These are phyloP conservation scores for Papilio elwesi DNA, from an alignment of 2,888 invertebrate genomes.

Conservation along the genomic window DNA sequence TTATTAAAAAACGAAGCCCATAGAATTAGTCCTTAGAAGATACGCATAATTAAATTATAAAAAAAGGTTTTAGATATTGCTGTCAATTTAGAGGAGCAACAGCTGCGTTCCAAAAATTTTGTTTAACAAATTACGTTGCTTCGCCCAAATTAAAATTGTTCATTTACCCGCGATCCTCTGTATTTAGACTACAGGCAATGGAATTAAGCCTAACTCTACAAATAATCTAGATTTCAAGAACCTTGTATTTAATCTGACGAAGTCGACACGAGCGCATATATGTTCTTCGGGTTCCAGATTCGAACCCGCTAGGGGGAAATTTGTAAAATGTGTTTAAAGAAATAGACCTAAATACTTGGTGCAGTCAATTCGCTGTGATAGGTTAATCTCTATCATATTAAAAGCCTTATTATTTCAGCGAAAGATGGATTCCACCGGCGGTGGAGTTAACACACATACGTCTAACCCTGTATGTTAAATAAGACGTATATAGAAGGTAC, in stretches of 20 bases:
- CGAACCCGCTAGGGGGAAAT: too few species aligned
- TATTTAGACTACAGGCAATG: background rate
- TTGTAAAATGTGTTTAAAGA: too few species aligned
- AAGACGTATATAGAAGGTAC: too few species aligned
- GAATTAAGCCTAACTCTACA: background rate
- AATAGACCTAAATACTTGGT: too few species aligned
- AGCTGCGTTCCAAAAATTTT: constrained; percentile 34
- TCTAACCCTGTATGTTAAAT: too few species aligned
- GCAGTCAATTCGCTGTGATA: too few species aligned
- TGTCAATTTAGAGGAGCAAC: constrained; percentile 30
- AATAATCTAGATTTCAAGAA: background rate
- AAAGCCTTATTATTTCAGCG: too few species aligned
- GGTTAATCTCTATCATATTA: too few species aligned
- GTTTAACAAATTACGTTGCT: constrained; percentile 32
- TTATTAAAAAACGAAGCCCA: background rate
- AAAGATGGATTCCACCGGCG: too few species aligned
- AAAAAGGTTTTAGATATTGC: constrained; percentile 21
- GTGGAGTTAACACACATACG: too few species aligned
- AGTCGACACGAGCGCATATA: background rate
- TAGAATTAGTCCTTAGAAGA: background rate
- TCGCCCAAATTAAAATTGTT: constrained; percentile 28
- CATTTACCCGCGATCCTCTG: constrained; percentile 15
- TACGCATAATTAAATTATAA: background rate
- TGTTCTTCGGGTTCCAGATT: too few species aligned
- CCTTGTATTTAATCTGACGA: constrained; percentile 5